Evolutionary conservation across 2,113 vertebrate genomes (phyloP), one percentile per base, ranked within the genome.

Genomic region (Camelus dromedarius): DNA sequence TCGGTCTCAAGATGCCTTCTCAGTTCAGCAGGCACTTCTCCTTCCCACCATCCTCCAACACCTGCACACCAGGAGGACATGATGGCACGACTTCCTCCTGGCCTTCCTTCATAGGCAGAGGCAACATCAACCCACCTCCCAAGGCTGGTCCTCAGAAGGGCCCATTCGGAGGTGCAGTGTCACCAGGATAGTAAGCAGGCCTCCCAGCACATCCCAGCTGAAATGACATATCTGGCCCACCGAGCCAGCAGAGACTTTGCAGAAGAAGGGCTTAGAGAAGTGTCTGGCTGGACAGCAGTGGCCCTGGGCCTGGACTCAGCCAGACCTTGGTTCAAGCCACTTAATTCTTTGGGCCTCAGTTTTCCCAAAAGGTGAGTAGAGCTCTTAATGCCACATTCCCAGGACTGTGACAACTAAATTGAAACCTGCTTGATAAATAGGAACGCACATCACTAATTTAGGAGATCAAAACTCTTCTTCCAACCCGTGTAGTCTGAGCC

Each of bases 41-140:
- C 32, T 56, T 79, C 76, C 76, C 22, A 4, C 76, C 52, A 16
- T 56, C 20, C 19, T 0, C 0, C 52, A 52, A 12, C 26, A 75
- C 12, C 64, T 8, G 1, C 56, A 16, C 5, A 6, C 6, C 67
- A 22, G 0, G 1, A 6, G 24, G 62, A 12, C 66, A 12, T 12
- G 28, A 26, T 0, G 8, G 11, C 0, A 0, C 5, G 15, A 6
- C 38, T 22, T 73, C 79, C 24, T 26, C 60, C 19, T 2, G 1
- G 26, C 30, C 80, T 28, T 60, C 19, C 19, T 24, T 26, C 15
- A 5, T 0, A 12, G 16, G 24, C 67, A 67, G 22, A 89, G 22
- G 48, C 14, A 8, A 28, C 10, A 3, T 1, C 14, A 22, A 28
- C 58, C 28, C 46, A 46, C 42, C 20, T 62, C 38, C 42, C 20